A percentile compares a stretch with the other conserved stretches of the same genome.
phyloP scores from a whole-genome alignment of 2,113 vertebrate species.

The Conger conger region DNA sequence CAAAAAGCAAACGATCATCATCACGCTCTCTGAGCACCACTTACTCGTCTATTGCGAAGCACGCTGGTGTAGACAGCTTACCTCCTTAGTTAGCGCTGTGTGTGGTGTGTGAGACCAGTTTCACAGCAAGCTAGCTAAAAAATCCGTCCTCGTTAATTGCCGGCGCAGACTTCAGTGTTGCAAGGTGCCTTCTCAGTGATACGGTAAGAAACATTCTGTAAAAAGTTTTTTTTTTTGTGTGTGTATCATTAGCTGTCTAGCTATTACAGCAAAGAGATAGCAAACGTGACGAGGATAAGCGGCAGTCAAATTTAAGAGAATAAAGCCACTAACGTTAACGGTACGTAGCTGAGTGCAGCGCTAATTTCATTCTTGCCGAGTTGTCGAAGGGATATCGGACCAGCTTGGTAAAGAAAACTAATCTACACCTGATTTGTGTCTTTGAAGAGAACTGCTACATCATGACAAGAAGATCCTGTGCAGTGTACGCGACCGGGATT shows the following conservation, averaged over 20 bases:
- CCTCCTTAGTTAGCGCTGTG: not conserved
- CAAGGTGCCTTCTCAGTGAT: not conserved
- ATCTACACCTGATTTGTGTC: not conserved
- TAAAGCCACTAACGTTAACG: not conserved
- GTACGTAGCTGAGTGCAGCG: too few species aligned
- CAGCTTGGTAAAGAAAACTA: not conserved
- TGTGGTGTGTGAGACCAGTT: not conserved
- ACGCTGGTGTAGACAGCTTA: not conserved
- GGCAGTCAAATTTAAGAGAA: not conserved
- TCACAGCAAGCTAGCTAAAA: not conserved
- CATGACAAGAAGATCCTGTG: conserved; percentile 63
- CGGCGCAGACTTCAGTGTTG: not conserved
- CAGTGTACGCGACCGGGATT: conserved; percentile 53
- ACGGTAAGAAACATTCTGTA: not conserved
- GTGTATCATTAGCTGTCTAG: too few species aligned
- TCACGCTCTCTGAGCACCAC: not conserved
- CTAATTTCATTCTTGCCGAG: not conserved
- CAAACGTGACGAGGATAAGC: not conserved
- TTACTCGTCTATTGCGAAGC: not conserved
- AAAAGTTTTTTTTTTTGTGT: not conserved
- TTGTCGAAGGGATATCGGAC: not conserved
- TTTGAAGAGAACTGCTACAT: conserved; percentile 34
- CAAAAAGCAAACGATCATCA: not conserved
- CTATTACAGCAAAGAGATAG: not conserved
- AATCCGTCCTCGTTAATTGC: not conserved